These are phyloP conservation scores for Lasioglossum oenotherae DNA, from an alignment of 2,888 invertebrate genomes.

Conservation along the genomic window DNA sequence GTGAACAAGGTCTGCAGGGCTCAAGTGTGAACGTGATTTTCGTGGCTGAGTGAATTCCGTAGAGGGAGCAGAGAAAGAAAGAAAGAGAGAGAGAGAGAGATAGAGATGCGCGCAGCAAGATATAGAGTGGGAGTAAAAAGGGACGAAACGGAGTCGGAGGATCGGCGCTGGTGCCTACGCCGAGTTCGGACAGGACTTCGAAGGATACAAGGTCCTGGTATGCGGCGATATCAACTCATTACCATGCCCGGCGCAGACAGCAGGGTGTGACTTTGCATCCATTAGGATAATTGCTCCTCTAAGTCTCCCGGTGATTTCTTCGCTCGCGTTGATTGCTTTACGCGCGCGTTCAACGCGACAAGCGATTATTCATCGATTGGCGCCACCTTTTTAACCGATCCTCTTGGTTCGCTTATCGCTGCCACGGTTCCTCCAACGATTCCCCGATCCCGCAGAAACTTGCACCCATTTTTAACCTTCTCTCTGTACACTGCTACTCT, in stretches of 20 bases:
- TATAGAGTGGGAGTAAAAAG: conserved; percentile 35
- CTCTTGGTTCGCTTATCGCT: conserved; percentile 41
- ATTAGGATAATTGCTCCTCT: conserved; percentile 84
- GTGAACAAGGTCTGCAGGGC: conserved; percentile 44
- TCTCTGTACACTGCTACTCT: too few relatives aligned
- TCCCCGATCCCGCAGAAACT: conserved; percentile 5
- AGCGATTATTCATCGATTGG: conserved; percentile 72
- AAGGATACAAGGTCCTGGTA: conserved; percentile 83
- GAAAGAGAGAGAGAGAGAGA: conserved; percentile 19
- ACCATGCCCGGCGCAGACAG: conserved; percentile 82
- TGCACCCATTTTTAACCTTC: too few relatives aligned
- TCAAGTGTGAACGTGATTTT: conserved; percentile 63
- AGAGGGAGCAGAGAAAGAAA: conserved; percentile 36
- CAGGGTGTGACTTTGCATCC: conserved; percentile 84
- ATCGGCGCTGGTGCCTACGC: conserved; percentile 45
- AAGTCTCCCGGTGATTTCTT: conserved; percentile 74
- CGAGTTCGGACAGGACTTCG: conserved; percentile 55
- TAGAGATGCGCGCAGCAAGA: conserved; percentile 33
- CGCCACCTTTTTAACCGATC: conserved; percentile 47
- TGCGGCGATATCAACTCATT: conserved; percentile 84
- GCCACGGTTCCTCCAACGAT: not conserved
- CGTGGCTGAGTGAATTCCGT: conserved; percentile 61
- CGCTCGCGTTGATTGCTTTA: conserved; percentile 70
- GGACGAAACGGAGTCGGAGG: conserved; percentile 44
- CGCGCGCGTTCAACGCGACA: conserved; percentile 65